Conservation (phyloP, 1,140 invertebrate species). For the Callitettix versicolor region DNA sequence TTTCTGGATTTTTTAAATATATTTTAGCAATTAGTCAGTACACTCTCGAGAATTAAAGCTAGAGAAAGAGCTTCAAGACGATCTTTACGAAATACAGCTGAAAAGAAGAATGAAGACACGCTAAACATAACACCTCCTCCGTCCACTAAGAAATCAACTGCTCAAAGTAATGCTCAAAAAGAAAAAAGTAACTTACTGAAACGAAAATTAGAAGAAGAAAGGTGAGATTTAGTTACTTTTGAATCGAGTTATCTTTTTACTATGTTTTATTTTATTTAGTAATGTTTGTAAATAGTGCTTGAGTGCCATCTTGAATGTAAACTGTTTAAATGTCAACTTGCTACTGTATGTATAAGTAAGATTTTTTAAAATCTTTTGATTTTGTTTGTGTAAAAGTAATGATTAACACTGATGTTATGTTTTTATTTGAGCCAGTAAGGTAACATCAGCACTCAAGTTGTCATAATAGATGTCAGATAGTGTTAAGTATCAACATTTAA, state of each 20-base stretch:
- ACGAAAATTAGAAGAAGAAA: constrained; percentile 17
- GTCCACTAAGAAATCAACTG: background rate
- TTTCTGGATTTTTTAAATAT: background rate
- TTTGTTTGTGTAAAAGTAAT: too few relatives aligned
- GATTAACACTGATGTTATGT: too few relatives aligned
- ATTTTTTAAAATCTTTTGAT: too few relatives aligned
- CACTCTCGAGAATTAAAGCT: constrained; percentile 19
- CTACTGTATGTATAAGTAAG: too few relatives aligned
- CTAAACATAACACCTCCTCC: background rate
- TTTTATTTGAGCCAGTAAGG: too few relatives aligned
- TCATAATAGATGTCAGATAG: too few relatives aligned
- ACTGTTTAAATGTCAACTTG: too few relatives aligned
- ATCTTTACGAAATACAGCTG: background rate
- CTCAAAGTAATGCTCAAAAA: background rate
- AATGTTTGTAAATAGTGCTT: too few relatives aligned
- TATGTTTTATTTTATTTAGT: too few relatives aligned
- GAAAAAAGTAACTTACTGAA: constrained; percentile 13
- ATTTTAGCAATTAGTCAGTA: constrained; percentile 18
- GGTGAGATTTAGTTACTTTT: background rate
- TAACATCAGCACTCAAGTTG: too few relatives aligned
- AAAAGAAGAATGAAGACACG: constrained; percentile 19
- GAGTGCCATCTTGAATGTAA: too few relatives aligned
- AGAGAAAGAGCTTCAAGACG: constrained; percentile 15
- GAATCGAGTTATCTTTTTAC: background rate
- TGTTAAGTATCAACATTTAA: too few relatives aligned